Evolutionary conservation across 2,113 vertebrate species (phyloP), one percentile per base, ranked within the genome.

Genomic region (Ageneiosus marmoratus): DNA sequence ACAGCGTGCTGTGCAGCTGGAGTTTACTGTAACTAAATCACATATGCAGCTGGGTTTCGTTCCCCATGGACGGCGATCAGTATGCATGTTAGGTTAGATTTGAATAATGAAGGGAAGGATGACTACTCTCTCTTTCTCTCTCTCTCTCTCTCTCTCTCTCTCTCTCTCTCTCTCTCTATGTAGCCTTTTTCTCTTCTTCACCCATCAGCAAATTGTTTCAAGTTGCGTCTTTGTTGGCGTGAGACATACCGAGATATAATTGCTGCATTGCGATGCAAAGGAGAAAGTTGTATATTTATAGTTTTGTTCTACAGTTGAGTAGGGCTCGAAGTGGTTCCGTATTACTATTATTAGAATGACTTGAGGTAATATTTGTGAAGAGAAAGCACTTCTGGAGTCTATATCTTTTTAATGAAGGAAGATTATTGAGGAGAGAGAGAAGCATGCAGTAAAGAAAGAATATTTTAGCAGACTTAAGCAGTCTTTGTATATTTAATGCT

Each of bases 151-250:
- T 41, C 37, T 41, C 37, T 41, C 37, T 41, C 37, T 41, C n/a
- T n/a, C n/a, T n/a, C n/a, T n/a, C n/a, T n/a, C n/a, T n/a, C n/a
- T n/a, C n/a, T 53, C 56, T 62, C 24, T 72, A 70, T 20, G 44
- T 24, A 51, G 22, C 37, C 69, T 79, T 27, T 4, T 2, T 6
- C 53, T 70, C n/a, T 15, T 81, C 80, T 86, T 87, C 48, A 60
- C 76, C 50, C 74, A 48, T 77, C 46, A 89, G 86, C 81, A 85
- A 83, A 55, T 48, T 83, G 34, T 84, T 89, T 88, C 29, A 89
- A 86, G 75, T 88, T 81, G 53, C 51, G 86, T 46, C 27, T 55
- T 73, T 37, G 79, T 63, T 81, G 69, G 67, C 62, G 29, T 62
- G 32, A 85, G 73, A 86, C 67, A 74, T 50, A 0, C 22, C 24